A percentile compares a stretch with the other conserved stretches of the same genome.
Evolutionary conservation across 2,888 invertebrate genomes (phyloP).

Genomic region (Exocentrus adspersus): DNA sequence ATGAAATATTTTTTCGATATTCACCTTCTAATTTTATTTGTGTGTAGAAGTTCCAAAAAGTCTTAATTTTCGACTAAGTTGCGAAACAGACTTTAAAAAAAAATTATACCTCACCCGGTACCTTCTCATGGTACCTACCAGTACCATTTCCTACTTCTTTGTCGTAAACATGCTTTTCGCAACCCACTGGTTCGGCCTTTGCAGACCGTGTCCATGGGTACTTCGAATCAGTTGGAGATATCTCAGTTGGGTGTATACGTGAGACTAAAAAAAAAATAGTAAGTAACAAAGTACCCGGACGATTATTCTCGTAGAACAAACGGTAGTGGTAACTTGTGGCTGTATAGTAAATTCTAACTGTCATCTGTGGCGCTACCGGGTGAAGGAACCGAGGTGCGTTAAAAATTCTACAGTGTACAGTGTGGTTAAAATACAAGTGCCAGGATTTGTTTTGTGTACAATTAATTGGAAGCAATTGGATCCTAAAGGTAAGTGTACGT

Average conservation of each 20-base stretch:
- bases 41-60: too few relatives aligned
- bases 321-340: neutral
- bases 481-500: too few relatives aligned
- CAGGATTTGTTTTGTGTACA: too few relatives aligned
- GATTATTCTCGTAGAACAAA: too few relatives aligned
- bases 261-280: neutral
- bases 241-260: neutral
- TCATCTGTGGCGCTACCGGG: neutral
- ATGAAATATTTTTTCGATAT: too few relatives aligned
- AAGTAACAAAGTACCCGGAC: neutral
- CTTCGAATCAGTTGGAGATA: slow-evolving; percentile 16
- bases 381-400: neutral
- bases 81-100: too few relatives aligned
- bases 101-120: too few relatives aligned
- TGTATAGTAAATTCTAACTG: neutral
- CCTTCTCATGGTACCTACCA: too few relatives aligned
- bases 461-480: too few relatives aligned
- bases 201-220: slow-evolving; percentile 19
- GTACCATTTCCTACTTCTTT: slow-evolving; percentile 14
- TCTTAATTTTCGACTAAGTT: too few relatives aligned
- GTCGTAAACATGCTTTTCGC: slow-evolving; percentile 18
- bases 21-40: too few relatives aligned
- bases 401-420: neutral
- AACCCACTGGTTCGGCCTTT: slow-evolving; percentile 22
- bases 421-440: too few relatives aligned